These are phyloP conservation scores for Palloptera scutellata DNA, from an alignment of 2,888 invertebrate species.

Conservation along the genomic window DNA sequence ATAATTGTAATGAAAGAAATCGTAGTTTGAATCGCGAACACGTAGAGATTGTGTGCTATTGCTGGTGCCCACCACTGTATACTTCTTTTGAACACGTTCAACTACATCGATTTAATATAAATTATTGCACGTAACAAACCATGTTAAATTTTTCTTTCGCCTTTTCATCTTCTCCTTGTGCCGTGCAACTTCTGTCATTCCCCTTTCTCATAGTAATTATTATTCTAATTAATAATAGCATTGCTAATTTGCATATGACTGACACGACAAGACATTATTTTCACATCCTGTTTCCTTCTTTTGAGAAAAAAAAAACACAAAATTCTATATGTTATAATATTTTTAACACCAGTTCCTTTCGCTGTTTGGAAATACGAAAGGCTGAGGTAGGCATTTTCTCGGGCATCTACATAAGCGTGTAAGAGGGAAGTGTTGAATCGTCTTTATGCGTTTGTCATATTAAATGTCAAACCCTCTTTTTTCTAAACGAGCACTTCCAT, in stretches of 20 bases:
- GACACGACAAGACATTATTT: constrained; percentile 32
- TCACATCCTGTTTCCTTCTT: constrained; percentile 17
- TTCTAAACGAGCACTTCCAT: constrained; percentile 12
- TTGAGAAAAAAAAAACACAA: too few relatives aligned
- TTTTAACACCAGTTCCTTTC: constrained; percentile 1
- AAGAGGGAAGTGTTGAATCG: constrained; percentile 3
- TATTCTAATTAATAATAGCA: constrained; percentile 36
- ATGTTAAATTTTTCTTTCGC: background rate
- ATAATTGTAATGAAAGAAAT: too few relatives aligned
- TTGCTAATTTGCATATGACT: constrained; percentile 38
- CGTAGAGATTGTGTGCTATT: too few relatives aligned
- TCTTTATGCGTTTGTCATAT: background rate
- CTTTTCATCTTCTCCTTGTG: background rate
- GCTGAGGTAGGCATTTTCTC: background rate
- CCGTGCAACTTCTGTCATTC: too few relatives aligned
- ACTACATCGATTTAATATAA: too few relatives aligned
- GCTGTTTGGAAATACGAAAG: background rate
- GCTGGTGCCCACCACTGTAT: too few relatives aligned
- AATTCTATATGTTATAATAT: background rate
- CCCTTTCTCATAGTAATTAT: constrained; percentile 16
- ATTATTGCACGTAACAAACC: background rate
- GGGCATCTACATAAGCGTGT: too few relatives aligned
- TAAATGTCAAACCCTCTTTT: constrained; percentile 32
- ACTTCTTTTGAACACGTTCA: too few relatives aligned
- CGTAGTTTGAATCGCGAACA: too few relatives aligned